Evolutionary conservation across 2,113 vertebrate species (phyloP).

Genomic region (Jaculus jaculus): DNA sequence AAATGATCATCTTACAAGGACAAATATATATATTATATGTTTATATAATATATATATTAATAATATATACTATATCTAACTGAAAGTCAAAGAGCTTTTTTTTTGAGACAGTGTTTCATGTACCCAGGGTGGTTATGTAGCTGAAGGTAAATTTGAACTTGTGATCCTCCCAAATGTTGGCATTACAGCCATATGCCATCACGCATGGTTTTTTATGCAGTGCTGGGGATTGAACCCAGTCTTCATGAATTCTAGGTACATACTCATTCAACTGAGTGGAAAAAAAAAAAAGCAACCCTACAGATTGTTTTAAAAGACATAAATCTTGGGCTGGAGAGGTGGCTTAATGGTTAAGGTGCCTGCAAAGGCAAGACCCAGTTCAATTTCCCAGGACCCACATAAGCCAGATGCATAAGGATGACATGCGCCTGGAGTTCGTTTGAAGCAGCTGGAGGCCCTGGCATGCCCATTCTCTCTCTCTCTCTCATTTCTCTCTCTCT

Average conservation of each 20-base stretch:
- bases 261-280: background rate
- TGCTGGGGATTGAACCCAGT: background rate
- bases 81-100: background rate
- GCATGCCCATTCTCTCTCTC: too few relatives aligned
- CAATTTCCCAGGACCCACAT: too few relatives aligned
- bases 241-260: background rate
- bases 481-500: too few relatives aligned
- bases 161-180: background rate
- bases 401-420: too few relatives aligned
- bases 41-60: too few relatives aligned
- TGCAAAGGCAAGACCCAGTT: too few relatives aligned
- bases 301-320: background rate
- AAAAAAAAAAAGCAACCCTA: background rate
- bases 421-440: too few relatives aligned
- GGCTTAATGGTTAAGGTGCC: too few relatives aligned
- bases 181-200: background rate
- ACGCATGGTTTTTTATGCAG: background rate
- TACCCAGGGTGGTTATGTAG: background rate
- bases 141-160: background rate
- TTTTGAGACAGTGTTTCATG: background rate
- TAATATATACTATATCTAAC: too few relatives aligned
- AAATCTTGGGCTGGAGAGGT: too few relatives aligned
- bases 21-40: slow-evolving; percentile 29
- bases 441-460: too few relatives aligned
- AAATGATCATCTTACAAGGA: background rate